phyloP scores from a whole-genome alignment of 2,888 invertebrate genomes.

The Gasteruption jaculator region DNA sequence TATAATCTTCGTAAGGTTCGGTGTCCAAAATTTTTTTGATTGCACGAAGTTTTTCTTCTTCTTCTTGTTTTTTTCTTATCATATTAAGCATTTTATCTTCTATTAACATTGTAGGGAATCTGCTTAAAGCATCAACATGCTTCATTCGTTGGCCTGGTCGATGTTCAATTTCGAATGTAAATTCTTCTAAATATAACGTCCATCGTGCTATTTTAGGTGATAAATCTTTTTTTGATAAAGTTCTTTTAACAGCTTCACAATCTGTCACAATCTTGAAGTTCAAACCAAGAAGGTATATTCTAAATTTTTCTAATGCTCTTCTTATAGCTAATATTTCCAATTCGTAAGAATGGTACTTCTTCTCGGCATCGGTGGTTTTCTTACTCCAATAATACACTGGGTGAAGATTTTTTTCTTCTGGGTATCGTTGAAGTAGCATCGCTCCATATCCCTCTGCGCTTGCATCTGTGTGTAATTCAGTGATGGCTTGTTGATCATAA shows the following conservation, averaged over 20 bases:
- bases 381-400: slow-evolving; percentile 28
- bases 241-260: slow-evolving; percentile 18
- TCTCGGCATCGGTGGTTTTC: slow-evolving; percentile 25
- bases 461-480: slow-evolving; percentile 20
- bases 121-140: slow-evolving; percentile 10
- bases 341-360: slow-evolving; percentile 29
- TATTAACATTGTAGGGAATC: slow-evolving; percentile 2
- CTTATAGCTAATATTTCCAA: slow-evolving; percentile 30
- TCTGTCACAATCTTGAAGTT: slow-evolving; percentile 22
- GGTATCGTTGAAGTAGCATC: slow-evolving; percentile 24
- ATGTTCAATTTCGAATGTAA: slow-evolving; percentile 11
- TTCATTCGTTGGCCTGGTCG: slow-evolving; percentile 12
- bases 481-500: slow-evolving; percentile 16
- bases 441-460: slow-evolving; percentile 22
- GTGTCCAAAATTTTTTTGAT: not conserved
- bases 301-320: slow-evolving; percentile 29
- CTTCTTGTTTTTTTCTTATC: slow-evolving; percentile 13
- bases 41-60: slow-evolving; percentile 1
- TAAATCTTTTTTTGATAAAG: slow-evolving; percentile 19
- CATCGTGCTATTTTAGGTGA: slow-evolving; percentile 23
- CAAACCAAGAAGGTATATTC: slow-evolving; percentile 19
- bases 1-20: not conserved
- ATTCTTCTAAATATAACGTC: slow-evolving; percentile 22
- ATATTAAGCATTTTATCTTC: not conserved
- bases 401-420: slow-evolving; percentile 23